Percentiles rank a stretch among this genome's conserved stretches.
Evolutionary conservation across 2,888 invertebrate genomes (phyloP).

Genomic region (Ernsta delagoae): DNA sequence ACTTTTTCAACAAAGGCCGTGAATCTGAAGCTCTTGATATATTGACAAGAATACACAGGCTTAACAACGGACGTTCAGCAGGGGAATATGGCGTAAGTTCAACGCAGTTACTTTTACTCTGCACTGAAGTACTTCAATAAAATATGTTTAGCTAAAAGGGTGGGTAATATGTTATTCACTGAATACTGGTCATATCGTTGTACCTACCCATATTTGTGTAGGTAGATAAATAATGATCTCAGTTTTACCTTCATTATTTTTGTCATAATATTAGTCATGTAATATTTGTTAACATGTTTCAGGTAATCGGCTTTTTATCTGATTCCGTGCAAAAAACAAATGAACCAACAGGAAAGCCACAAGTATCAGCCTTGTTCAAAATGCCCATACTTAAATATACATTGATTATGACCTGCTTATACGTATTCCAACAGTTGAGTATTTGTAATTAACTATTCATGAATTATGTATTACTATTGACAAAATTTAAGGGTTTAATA

Average conservation of each 20-base stretch:
- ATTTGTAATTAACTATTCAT: background rate
- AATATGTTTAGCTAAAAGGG: too few species aligned
- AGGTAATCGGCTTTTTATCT: conserved; percentile 59
- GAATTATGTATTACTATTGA: too few species aligned
- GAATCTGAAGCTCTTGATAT: conserved; percentile 79
- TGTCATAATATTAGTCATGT: background rate
- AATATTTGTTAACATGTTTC: conserved; percentile 1
- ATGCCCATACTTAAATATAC: conserved; percentile 80
- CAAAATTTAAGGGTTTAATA: too few species aligned
- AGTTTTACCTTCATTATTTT: background rate
- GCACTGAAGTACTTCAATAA: too few species aligned
- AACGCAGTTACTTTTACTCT: background rate
- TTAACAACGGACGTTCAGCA: conserved; percentile 54
- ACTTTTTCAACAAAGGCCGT: conserved; percentile 85
- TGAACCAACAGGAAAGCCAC: conserved; percentile 52
- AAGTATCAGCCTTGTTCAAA: conserved; percentile 79
- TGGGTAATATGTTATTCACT: too few species aligned
- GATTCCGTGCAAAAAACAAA: conserved; percentile 57
- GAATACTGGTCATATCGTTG: too few species aligned
- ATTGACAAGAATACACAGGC: conserved; percentile 58
- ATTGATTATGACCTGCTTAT: conserved; percentile 72
- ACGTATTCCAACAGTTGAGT: conserved; percentile 85
- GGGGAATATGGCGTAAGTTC: conserved; percentile 56
- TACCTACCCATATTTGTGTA: background rate
- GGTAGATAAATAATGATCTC: background rate